These are phyloP conservation scores for Acomys russatus DNA, from an alignment of 2,797 vertebrate species.

Conservation along the genomic window DNA sequence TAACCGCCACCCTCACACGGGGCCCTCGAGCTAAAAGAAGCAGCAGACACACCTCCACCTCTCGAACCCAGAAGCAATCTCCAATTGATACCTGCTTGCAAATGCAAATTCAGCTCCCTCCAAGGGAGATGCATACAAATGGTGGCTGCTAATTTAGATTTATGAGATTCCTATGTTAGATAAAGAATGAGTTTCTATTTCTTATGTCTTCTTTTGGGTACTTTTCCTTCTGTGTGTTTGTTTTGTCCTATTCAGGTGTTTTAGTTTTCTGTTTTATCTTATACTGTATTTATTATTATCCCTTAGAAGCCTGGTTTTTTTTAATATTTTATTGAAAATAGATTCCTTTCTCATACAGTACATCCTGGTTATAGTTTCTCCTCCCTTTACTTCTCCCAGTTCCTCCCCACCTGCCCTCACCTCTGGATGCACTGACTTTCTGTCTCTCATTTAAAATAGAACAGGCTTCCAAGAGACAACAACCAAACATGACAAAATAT, in stretches of 20 bases:
- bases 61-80: not conserved
- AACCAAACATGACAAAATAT: not conserved
- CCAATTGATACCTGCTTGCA: not conserved
- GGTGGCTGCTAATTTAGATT: not conserved
- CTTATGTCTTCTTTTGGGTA: not conserved
- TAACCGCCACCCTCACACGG: not conserved
- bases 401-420: not conserved
- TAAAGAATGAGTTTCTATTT: not conserved
- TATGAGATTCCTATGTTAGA: not conserved
- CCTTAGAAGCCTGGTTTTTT: not conserved
- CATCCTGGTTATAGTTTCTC: not conserved
- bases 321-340: not conserved
- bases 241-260: not conserved
- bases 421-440: not conserved
- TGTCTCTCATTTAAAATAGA: not conserved
- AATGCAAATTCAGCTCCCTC: not conserved
- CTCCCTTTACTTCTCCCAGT: not conserved
- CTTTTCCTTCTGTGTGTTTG: not conserved
- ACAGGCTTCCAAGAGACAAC: not conserved
- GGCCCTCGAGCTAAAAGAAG: not conserved
- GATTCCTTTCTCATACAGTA: not conserved
- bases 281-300: not conserved
- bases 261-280: not conserved
- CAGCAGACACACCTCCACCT: not conserved
- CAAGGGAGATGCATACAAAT: not conserved